Base-by-base conservation (phyloP, 2,797 vertebrate genomes). In the Syngnathus rostellatus region DNA sequence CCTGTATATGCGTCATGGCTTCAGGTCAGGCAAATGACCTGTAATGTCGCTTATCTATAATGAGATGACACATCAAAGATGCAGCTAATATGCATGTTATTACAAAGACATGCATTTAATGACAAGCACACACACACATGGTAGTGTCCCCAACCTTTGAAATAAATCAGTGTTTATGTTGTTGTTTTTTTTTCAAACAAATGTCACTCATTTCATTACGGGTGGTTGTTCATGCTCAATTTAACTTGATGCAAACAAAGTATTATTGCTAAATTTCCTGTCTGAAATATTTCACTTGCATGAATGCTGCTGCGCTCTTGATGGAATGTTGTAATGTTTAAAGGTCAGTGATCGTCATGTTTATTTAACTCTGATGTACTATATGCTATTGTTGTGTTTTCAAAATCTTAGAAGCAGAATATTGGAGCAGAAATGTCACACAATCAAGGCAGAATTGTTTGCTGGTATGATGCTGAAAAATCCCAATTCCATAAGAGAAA, bases 381-480 rank as follows among this genome's bases (percentile, higher is more conserved):
- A n/a, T 69, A 72, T 43, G 60, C 41, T 54, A 68, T 59, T 60
- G 74, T 72, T 51, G 19, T 67, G 55, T 75, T 84, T 78, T 50
- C 65, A 59, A 68, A 68, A 69, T 62, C 68, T 70, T 63, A 51
- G 45, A 69, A 2, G 45, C 57, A 61, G 70, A 81, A 67, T 67
- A 64, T 53, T 55, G 70, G 68, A 75, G 70, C 74, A 72, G 68
- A 81, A 82, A 81, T 70, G 66, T 81, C 69, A 69, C 80, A 74
- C 81, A 83, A 88, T 88, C 85, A 88, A 89, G 71, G 64, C 11
- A 10, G 73, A 85, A 76, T 71, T 84, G 31, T 83, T 80, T 83
- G 79, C 85, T 87, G 77, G 86, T 89, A 80, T 73, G 83, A 84
- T 81, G 82, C 76, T 81, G 82, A 87, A 88, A 89, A 89, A 88